Conservation (phyloP, 2,888 invertebrate genomes). For the Hemicrepidius hirtus region DNA sequence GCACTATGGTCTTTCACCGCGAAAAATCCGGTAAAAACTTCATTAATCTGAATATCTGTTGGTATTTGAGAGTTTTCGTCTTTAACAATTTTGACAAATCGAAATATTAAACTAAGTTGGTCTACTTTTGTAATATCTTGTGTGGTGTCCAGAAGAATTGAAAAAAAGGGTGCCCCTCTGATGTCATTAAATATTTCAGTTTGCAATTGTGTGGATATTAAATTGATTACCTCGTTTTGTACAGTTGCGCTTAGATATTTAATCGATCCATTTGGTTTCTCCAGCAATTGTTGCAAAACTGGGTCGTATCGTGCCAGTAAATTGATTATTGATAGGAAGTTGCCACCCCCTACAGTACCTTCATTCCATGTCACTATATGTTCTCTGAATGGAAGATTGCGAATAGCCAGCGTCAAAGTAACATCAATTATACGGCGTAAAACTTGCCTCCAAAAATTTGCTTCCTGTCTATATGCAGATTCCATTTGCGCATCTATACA, state of each 20-base stretch:
- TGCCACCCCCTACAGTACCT: no score
- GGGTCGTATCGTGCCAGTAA: slow-evolving; percentile 5
- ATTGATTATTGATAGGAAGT: not conserved
- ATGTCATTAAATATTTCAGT: slow-evolving; percentile 56
- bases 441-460: slow-evolving; percentile 6
- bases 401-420: not conserved
- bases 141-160: slow-evolving; percentile 51
- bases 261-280: not conserved
- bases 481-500: not conserved
- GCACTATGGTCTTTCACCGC: slow-evolving; percentile 47
- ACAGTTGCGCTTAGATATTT: slow-evolving; percentile 54
- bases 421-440: slow-evolving; percentile 11
- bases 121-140: no score
- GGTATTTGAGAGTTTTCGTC: slow-evolving; percentile 54
- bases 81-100: no score
- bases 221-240: slow-evolving; percentile 64
- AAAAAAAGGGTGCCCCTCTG: slow-evolving; percentile 24
- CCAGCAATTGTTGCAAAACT: not conserved
- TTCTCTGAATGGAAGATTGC: slow-evolving; percentile 9
- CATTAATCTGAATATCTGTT: slow-evolving; percentile 54
- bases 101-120: no score
- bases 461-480: not conserved
- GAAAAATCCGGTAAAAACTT: slow-evolving; percentile 40
- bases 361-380: not conserved
- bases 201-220: slow-evolving; percentile 60